phyloP scores from a whole-genome alignment of 2,113 vertebrate species.

The Ophiodon elongatus region DNA sequence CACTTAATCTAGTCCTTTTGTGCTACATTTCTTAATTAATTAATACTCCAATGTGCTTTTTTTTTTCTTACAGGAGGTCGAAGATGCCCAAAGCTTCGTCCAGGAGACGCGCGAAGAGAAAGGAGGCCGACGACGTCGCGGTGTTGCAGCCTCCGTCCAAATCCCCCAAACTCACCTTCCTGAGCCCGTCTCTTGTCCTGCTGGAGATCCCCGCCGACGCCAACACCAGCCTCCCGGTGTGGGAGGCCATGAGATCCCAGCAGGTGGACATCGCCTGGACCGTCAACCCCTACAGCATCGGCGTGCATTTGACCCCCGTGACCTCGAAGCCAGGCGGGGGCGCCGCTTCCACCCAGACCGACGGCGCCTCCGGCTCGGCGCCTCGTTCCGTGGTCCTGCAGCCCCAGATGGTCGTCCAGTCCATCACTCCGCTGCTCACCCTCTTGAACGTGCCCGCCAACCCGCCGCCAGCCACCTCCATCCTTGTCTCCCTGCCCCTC shows the following conservation, averaged over 20 bases:
- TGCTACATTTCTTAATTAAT: background rate
- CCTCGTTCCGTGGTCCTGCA: background rate
- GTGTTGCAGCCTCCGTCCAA: background rate
- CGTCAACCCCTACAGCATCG: conserved; percentile 54
- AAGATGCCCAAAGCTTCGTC: conserved; percentile 35
- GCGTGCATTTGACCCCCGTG: conserved; percentile 39
- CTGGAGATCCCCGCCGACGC: conserved; percentile 51
- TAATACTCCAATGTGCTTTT: background rate
- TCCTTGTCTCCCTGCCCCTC: conserved; percentile 40
- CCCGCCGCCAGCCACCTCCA: background rate
- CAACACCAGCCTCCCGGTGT: conserved; percentile 62
- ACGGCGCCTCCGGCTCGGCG: background rate
- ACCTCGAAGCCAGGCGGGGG: background rate
- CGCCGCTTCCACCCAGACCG: background rate
- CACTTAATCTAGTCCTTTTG: background rate
- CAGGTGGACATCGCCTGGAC: conserved; percentile 56
- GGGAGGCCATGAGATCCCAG: conserved; percentile 56
- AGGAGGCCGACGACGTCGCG: background rate
- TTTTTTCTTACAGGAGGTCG: background rate
- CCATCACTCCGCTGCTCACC: conserved; percentile 17
- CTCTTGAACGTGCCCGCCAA: background rate
- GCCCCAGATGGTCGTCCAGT: conserved; percentile 19
- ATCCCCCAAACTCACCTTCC: conserved; percentile 20
- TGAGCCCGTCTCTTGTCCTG: conserved; percentile 24
- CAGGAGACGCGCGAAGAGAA: conserved; percentile 39